Base-by-base conservation (phyloP, 2,797 vertebrate genomes). In the Crypturellus tataupa region DNA sequence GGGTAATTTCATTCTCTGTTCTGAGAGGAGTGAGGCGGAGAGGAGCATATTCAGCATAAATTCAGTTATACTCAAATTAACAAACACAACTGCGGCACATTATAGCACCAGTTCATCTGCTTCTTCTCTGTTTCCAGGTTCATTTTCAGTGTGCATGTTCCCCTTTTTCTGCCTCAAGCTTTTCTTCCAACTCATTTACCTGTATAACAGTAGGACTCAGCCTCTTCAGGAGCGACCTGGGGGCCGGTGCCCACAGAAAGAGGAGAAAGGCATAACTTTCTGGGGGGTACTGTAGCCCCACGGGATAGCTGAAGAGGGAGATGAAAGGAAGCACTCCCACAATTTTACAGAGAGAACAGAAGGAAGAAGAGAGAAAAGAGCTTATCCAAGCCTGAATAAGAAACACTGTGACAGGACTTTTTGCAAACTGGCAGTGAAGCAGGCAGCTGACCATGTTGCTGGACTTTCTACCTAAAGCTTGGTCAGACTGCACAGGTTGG, bases 211-310 rank as follows among this genome's bases (percentile, higher is more conserved):
- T 6, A 79, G 55, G 16, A 89, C 27, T 16, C 68, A 71, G 25
- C 37, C 44, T 60, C 85, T 12, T 31, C 42, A 51, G 59, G 55
- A 55, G 10, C 25, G 51, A 15, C 40, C 25, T 25, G 49, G 13
- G 27, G 40, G n/a, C 56, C 42, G 12, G 18, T 4, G 0, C 16
- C 47, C 60, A 33, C 72, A 63, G 65, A 27, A 39, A 46, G 65
- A 85, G 62, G 60, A 85, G 42, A 4, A 40, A 53, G 79, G 23
- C 6, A 0, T 1, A 53, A 70, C 20, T 5, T 17, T n/a, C n/a
- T n/a, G n/a, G n/a, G n/a, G n/a, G n/a, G 24, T 39, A 24, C 40
- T 27, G 40, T 72, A 3, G 1, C 33, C 1, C 0, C 19, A 33
- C n/a, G 23, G 70, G 46, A 60, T 25, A 49, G 70, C 64, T 9